Conservation (phyloP, 2,113 vertebrate species). For the Podarcis cretensis region DNA sequence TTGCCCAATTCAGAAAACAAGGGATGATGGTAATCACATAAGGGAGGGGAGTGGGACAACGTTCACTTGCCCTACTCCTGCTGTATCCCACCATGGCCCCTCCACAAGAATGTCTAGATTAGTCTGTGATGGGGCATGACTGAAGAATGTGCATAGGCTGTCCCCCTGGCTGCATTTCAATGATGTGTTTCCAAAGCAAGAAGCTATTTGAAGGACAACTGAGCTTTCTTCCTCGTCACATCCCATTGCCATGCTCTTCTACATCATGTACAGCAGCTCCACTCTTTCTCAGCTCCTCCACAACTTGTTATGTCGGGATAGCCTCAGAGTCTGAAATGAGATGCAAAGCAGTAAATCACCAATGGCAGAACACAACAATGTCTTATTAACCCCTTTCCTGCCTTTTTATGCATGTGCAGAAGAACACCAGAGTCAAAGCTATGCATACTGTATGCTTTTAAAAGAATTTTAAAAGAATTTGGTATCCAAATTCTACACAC, state of each 20-base stretch:
- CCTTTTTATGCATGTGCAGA: not conserved
- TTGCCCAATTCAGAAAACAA: no score
- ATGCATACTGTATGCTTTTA: not conserved
- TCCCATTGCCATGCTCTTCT: not conserved
- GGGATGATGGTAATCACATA: no score
- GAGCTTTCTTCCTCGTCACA: not conserved
- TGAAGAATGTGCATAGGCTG: not conserved
- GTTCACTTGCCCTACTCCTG: no score
- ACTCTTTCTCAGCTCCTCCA: not conserved
- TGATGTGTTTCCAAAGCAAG: not conserved
- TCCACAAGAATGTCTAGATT: no score
- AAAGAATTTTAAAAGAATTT: not conserved
- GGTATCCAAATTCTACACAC: not conserved
- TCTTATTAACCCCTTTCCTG: not conserved
- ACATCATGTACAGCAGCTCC: not conserved
- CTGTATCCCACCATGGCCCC: no score
- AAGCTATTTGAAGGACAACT: not conserved
- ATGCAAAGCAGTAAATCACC: not conserved
- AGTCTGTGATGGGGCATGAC: not conserved
- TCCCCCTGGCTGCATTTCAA: not conserved
- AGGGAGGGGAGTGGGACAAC: no score
- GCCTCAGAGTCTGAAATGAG: conserved; percentile 4
- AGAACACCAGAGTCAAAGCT: not conserved
- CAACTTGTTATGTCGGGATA: not conserved
- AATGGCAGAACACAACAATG: not conserved